Evolutionary conservation across 2,113 vertebrate species (phyloP), one percentile per base, ranked within the genome.

Genomic region (Rhinichthys klamathensis): DNA sequence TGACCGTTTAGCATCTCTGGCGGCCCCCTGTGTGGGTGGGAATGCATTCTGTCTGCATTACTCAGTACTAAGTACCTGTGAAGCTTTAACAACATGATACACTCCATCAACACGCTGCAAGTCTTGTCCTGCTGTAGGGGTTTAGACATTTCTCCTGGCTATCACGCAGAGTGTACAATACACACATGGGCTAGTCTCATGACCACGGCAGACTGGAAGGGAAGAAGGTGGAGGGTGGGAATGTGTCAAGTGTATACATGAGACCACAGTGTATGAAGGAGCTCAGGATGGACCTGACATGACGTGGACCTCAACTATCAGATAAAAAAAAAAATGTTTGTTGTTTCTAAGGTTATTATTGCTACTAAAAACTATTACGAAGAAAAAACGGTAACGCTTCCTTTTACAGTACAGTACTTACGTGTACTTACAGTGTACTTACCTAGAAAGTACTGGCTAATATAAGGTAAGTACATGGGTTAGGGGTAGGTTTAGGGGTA

Each of bases 61-160:
- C 87, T 90, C 89, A 90, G 63, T 70, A 83, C 56, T 84, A 72
- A 58, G 25, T 86, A 89, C 85, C 88, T 89, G 86, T 86, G 84
- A 83, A 79, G 65, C 82, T 86, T 60, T 58, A 83, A 81, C 41
- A 87, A 67, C 32, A 75, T 49, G 35, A 84, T 86, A 82, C 63
- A 81, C 72, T 60, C 65, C 63, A 82, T 67, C 80, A 81, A 78
- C 86, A 84, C 63, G 38, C 73, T 83, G 67, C 89, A 90, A 82
- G 89, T 84, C 84, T 51, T 80, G 84, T 89, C 89, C 86, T 90
- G 89, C 67, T 84, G 60, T 11, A 67, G 65, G 72, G 76, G 44
- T 76, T 76, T 61, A 82, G 83, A 41, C 83, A 65, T 83, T 72
- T 85, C 61, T 73, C 79, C 77, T 79, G 61, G 32, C 69, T 83